Percentiles rank a stretch among this genome's conserved stretches.
Conservation (phyloP, 2,888 invertebrate genomes). For the Tetragonisca angustula region DNA sequence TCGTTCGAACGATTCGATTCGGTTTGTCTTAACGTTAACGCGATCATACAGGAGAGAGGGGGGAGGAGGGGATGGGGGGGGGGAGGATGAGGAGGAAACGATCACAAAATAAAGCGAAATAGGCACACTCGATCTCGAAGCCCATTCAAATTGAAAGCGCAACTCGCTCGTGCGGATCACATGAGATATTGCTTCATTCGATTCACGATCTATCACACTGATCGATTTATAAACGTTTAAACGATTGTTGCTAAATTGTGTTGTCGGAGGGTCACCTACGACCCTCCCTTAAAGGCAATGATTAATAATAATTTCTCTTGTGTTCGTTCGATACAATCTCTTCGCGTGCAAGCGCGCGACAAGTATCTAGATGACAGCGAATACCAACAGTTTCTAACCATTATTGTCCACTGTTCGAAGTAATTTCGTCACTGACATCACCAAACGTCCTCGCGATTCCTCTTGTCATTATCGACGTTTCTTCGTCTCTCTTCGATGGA, state of each 20-base stretch:
- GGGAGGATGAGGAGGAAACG: not conserved
- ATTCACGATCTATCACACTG: not conserved
- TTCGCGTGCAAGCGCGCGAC: not conserved
- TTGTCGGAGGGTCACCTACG: not conserved
- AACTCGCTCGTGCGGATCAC: slow-evolving; percentile 19
- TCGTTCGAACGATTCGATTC: slow-evolving; percentile 13
- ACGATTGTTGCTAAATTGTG: not conserved
- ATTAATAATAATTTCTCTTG: not conserved
- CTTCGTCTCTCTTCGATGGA: not conserved
- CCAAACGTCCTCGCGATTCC: not conserved
- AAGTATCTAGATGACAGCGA: not conserved
- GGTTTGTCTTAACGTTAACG: slow-evolving; percentile 18
- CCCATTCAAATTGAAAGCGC: slow-evolving; percentile 27
- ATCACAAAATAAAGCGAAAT: slow-evolving; percentile 41
- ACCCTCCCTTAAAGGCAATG: slow-evolving; percentile 5
- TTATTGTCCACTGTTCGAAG: not conserved
- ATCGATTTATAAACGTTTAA: not conserved
- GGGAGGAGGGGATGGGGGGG: no score
- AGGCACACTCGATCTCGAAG: slow-evolving; percentile 38
- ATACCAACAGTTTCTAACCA: not conserved
- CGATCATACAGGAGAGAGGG: not conserved
- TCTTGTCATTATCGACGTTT: not conserved
- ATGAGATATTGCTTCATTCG: slow-evolving; percentile 18
- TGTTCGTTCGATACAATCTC: not conserved
- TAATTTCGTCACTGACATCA: not conserved